Conservation (phyloP, 2,888 invertebrate genomes). For the Hypomecis atomaria region DNA sequence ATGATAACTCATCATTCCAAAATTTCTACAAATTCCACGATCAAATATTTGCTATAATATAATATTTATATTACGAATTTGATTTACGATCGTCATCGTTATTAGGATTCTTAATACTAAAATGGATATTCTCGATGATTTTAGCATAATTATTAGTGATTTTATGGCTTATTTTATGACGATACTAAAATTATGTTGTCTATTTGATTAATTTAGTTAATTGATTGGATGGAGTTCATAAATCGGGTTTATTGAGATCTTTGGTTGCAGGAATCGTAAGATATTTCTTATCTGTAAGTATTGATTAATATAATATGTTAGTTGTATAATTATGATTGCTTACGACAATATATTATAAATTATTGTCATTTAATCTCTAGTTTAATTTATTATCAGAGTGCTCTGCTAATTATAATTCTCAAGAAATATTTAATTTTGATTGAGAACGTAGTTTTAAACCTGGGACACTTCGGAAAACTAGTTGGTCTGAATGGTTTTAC, state of each 20-base stretch:
- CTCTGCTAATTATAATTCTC: too few species aligned
- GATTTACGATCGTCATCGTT: conserved; percentile 35
- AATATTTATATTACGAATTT: conserved; percentile 19
- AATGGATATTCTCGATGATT: conserved; percentile 18
- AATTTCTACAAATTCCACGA: conserved; percentile 28
- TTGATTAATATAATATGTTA: conserved; percentile 1
- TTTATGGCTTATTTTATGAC: conserved; percentile 38
- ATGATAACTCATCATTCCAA: conserved; percentile 41
- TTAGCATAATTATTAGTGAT: conserved; percentile 34
- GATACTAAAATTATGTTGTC: conserved; percentile 35
- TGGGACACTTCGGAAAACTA: too few species aligned
- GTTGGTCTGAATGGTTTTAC: too few species aligned
- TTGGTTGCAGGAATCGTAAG: conserved; percentile 30
- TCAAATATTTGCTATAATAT: conserved; percentile 39
- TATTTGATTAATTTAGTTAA: conserved; percentile 40
- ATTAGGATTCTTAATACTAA: conserved; percentile 26
- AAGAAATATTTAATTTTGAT: too few species aligned
- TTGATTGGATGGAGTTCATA: conserved; percentile 34
- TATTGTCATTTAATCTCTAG: too few species aligned
- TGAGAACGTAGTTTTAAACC: too few species aligned
- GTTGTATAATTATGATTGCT: background rate
- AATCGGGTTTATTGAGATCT: conserved; percentile 28
- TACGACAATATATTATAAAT: too few species aligned
- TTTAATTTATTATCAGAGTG: too few species aligned
- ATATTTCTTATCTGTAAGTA: conserved; percentile 34